phyloP scores from a whole-genome alignment of 2,888 invertebrate species.

The Galerucella nymphaeae region DNA sequence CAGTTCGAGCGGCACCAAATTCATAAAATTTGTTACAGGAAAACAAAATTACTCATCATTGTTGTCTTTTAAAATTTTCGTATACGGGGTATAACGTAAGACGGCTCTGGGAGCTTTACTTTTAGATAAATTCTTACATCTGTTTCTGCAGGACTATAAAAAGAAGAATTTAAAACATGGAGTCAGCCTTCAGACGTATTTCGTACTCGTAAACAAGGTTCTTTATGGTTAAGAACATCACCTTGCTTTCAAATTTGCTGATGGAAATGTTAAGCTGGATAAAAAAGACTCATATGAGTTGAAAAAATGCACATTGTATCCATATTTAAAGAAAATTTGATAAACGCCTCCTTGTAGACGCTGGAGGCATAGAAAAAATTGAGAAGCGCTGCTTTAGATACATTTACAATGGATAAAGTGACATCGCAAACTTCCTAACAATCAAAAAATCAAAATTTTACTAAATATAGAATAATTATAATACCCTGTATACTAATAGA shows the following conservation, averaged over 20 bases:
- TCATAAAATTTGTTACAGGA: slow-evolving; percentile 34
- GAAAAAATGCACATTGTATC: too few relatives aligned
- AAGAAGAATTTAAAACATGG: neutral
- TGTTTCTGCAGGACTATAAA: neutral
- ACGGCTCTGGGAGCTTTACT: neutral
- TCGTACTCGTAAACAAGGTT: neutral
- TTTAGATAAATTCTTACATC: neutral
- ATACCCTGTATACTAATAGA: too few relatives aligned
- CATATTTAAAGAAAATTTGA: too few relatives aligned
- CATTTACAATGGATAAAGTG: too few relatives aligned
- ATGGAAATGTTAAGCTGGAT: neutral
- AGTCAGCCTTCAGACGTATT: neutral
- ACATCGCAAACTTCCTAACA: too few relatives aligned
- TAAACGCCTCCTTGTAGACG: too few relatives aligned
- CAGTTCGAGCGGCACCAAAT: slow-evolving; percentile 36
- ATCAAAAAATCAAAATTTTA: too few relatives aligned
- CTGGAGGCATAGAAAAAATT: too few relatives aligned
- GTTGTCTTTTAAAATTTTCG: slow-evolving; percentile 1
- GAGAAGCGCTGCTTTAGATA: too few relatives aligned
- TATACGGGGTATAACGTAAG: too few relatives aligned
- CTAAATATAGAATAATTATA: too few relatives aligned
- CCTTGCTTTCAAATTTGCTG: neutral
- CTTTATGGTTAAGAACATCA: neutral
- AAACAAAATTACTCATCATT: slow-evolving; percentile 21
- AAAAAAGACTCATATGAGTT: neutral